Evolutionary conservation across 53 echinoderm and acorn worm species (phyloP), one percentile per base, ranked within the genome.

Genomic region (Holothuria leucospilota): DNA sequence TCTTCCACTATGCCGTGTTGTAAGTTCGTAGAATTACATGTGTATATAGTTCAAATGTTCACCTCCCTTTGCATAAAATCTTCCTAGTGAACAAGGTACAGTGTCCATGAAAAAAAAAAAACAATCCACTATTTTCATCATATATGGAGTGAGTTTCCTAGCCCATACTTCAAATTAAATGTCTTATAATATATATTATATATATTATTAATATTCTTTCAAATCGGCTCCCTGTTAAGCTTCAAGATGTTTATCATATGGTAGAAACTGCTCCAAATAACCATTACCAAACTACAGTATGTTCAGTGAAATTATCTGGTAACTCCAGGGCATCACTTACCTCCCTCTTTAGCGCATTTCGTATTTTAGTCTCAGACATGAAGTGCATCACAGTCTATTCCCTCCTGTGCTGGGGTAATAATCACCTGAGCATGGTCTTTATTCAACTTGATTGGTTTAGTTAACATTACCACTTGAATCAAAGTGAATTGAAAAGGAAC

Each of bases 61-160:
- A 7, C 29, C 62, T 5, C 63, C 82, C 13, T 82, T 63, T 15
- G 82, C 63, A 62, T 82, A 63, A 60, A 82, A 82, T 82, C 82
- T 62, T 29, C 82, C 23, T 15, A 82, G 62, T 61, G 81, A 62
- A 59, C 49, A 53, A 13, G 58, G 34, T 2, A 80, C 6, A 11
- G n/a, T 81, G 25, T 23, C 25, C 69, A 18, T 68, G n/a, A 16
- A 68, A 68, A 13, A 26, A 26, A 16, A 5, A 13, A 5, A 78
- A 15, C 84, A 68, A 41, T 91, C 91, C 16, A 92, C 85, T 20
- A 80, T 41, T 81, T 92, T 92, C 80, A 92, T 88, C 85, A 85
- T 88, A 59, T 91, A 88, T 20, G 88, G 85, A 2, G 88, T 88
- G 8, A 92, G 63, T 39, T 85, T 69, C 9, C 9, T 68, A 7